Conservation (phyloP, 2,888 invertebrate genomes). For the Himalopsyche anomala region DNA sequence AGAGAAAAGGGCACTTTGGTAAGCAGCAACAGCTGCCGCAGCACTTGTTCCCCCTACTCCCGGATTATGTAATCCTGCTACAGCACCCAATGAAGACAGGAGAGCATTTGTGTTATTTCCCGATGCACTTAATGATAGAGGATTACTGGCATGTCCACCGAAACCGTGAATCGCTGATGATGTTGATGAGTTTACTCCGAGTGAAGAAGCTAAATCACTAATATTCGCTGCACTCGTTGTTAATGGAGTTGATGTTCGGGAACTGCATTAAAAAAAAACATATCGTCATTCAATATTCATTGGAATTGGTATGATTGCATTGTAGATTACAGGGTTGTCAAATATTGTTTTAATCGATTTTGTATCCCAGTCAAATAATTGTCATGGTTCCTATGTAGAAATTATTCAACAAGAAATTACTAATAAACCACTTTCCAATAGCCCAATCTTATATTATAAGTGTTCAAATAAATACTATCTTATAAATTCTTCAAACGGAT, state of each 20-base stretch:
- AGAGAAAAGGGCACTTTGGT: slow-evolving; percentile 75
- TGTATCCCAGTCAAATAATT: too few relatives aligned
- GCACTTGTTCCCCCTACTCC: slow-evolving; percentile 19
- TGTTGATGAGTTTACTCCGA: slow-evolving; percentile 50
- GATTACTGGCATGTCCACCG: slow-evolving; percentile 44
- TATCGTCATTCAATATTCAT: too few relatives aligned
- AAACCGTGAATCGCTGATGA: slow-evolving; percentile 55
- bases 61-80: slow-evolving; percentile 64
- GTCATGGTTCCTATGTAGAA: too few relatives aligned
- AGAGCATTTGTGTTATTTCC: slow-evolving; percentile 68
- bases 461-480: too few relatives aligned
- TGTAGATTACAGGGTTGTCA: too few relatives aligned
- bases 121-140: neutral
- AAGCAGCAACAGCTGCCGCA: slow-evolving; percentile 74
- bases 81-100: slow-evolving; percentile 73
- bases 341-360: too few relatives aligned
- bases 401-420: too few relatives aligned
- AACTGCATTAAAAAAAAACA: slow-evolving; percentile 52
- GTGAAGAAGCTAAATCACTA: slow-evolving; percentile 55
- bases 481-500: too few relatives aligned
- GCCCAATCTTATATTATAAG: too few relatives aligned
- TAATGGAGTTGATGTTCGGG: slow-evolving; percentile 64
- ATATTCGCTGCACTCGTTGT: slow-evolving; percentile 54
- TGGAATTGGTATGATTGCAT: neutral
- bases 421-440: too few relatives aligned